These are phyloP conservation scores for Galaxea fascicularis DNA, from an alignment of 92 coral and sea anemone species.

Conservation along the genomic window DNA sequence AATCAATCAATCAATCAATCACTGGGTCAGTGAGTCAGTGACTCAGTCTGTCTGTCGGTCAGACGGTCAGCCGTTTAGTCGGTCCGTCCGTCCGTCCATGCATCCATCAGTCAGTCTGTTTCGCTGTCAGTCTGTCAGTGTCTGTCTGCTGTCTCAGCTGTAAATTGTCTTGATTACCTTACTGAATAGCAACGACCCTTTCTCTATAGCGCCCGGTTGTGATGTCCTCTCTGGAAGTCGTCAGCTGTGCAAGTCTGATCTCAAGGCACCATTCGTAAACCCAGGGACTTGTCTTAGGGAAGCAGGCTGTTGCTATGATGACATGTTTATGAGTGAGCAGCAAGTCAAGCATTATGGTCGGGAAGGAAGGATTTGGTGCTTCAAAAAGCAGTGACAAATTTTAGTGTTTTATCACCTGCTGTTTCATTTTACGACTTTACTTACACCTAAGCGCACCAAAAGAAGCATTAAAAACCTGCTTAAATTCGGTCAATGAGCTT, in stretches of 20 bases:
- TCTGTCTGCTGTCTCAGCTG: no score
- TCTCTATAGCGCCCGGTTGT: slow-evolving; percentile 38
- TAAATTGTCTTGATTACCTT: neutral
- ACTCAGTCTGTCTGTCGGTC: no score
- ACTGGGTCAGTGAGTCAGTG: no score
- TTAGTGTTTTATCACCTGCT: neutral
- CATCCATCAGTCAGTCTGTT: no score
- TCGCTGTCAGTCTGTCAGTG: no score
- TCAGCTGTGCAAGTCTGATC: slow-evolving; percentile 40
- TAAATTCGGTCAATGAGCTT: no score
- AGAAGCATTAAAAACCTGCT: no score
- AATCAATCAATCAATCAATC: no score
- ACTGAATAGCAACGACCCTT: neutral
- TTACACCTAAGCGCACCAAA: no score
- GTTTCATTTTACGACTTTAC: no score
- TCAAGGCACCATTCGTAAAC: slow-evolving; percentile 51
- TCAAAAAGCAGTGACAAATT: slow-evolving; percentile 2
- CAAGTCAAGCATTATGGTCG: slow-evolving; percentile 21
- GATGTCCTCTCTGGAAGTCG: slow-evolving; percentile 31
- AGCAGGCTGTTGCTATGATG: slow-evolving; percentile 70
- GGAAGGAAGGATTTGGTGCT: slow-evolving; percentile 56
- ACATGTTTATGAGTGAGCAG: slow-evolving; percentile 60
- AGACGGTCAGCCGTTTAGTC: no score
- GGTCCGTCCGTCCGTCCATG: no score
- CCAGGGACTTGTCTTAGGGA: slow-evolving; percentile 50